Base-by-base conservation (phyloP, 2,888 invertebrate species). In the Eupithecia subfuscata region DNA sequence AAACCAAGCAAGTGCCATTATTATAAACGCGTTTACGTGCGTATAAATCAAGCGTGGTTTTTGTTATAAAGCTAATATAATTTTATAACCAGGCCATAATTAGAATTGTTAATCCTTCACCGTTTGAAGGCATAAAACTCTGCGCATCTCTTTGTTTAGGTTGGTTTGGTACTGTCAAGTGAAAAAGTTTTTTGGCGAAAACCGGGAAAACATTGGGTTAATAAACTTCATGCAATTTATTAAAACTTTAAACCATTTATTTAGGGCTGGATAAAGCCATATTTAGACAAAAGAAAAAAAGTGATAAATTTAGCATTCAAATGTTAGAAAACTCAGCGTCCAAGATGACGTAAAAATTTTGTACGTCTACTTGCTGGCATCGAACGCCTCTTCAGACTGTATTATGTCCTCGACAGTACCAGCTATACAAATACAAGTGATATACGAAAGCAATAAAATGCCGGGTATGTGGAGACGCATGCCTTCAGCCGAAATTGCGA, bases 401-500 rank as follows among this genome's bases (percentile, higher is more conserved):
- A 45, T 60, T 37, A 25, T 76, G 52, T 68, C 6, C 40, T 25
- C n/a, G 64, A 77, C 64, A 75, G 77, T 77, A 71, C 77, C 22
- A 60, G 48, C 25, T 40, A 60, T 72, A 71, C 74, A 76, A 84
- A 85, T 85, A 87, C 87, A 87, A 88, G 87, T 86, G 83, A 83
- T 84, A 86, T 87, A 87, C 84, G 86, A 84, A 87, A 87, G 91
- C 88, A 92, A 92, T 92, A 91, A 91, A 91, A 90, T 87, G 85
- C 81, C 82, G 82, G 83, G 84, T 83, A 84, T 84, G 84, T 82
- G 80, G 83, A 84, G 85, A 84, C 84, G 85, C 86, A 88, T 89
- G 86, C 88, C 86, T 86, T 84, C 84, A 82, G 84, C 84, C 85
- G 83, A 88, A 90, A 91, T 90, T 87, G 85, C 87, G 83, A 78